Conservation (phyloP, 2,113 vertebrate genomes). For the Equus przewalskii region DNA sequence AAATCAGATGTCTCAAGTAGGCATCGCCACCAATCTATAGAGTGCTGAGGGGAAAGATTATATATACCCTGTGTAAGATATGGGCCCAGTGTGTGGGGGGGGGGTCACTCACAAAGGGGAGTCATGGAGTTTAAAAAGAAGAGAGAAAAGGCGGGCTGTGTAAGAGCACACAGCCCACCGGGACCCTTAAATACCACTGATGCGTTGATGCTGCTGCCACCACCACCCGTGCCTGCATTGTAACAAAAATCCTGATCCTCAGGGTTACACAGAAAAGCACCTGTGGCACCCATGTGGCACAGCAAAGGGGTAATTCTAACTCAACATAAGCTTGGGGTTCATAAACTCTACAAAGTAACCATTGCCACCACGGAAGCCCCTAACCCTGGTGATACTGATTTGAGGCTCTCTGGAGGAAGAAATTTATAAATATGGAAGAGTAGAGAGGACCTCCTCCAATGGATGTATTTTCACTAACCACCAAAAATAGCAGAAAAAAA, state of each 20-base stretch:
- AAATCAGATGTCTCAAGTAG: background rate
- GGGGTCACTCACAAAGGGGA: background rate
- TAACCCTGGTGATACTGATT: background rate
- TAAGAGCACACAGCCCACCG: background rate
- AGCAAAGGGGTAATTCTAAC: background rate
- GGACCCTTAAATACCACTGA: background rate
- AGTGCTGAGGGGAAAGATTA: background rate
- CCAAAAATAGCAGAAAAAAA: background rate
- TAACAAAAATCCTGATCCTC: background rate
- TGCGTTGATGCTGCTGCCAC: background rate
- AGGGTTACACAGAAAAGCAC: background rate
- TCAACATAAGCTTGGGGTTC: background rate
- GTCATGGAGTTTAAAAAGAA: background rate
- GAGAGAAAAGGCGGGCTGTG: background rate
- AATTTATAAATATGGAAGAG: background rate
- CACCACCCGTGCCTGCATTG: background rate
- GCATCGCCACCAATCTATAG: background rate
- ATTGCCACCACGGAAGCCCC: background rate
- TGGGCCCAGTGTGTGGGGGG: background rate
- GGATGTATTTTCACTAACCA: background rate
- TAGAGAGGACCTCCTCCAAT: background rate
- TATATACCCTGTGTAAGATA: background rate
- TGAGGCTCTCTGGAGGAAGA: background rate
- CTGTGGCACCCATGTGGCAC: background rate
- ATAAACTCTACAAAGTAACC: background rate